phyloP scores from a whole-genome alignment of 2,113 vertebrate genomes.

The Dicrurus megarhynchus region DNA sequence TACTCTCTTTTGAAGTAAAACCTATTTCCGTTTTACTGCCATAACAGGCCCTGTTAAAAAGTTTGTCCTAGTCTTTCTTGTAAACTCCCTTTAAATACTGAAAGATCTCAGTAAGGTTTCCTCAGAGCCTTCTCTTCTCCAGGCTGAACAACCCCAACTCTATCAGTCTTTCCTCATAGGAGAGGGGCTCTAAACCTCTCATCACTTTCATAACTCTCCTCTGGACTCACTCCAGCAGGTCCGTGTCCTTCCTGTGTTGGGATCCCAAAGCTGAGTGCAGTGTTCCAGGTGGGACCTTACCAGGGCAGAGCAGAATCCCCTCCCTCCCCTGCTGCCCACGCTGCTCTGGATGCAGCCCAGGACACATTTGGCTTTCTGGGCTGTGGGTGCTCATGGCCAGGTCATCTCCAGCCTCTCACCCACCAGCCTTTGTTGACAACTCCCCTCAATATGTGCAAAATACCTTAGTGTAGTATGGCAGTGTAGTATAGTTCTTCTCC shows the following conservation, averaged over 20 bases:
- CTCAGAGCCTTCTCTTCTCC: neutral
- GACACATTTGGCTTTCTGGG: accelerated
- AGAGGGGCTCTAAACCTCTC: neutral
- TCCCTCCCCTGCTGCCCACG: accelerated
- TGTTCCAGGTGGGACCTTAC: neutral
- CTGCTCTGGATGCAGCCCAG: neutral
- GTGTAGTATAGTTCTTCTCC: neutral
- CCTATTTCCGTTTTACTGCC: accelerated
- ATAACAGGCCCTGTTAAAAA: accelerated
- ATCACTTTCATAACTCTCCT: neutral
- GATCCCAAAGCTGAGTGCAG: neutral
- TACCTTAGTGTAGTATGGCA: accelerated
- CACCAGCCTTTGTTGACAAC: neutral
- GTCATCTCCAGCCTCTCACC: neutral
- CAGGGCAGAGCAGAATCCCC: neutral
- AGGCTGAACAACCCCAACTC: accelerated
- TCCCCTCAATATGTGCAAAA: neutral
- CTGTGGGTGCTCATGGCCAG: accelerated
- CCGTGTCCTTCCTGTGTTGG: neutral
- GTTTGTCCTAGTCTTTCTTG: neutral
- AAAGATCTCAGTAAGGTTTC: neutral
- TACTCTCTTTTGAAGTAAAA: neutral
- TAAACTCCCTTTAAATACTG: neutral
- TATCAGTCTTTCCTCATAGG: neutral
- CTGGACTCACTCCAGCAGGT: neutral